Conservation (phyloP, 2,113 vertebrate species). For the Numida meleagris region DNA sequence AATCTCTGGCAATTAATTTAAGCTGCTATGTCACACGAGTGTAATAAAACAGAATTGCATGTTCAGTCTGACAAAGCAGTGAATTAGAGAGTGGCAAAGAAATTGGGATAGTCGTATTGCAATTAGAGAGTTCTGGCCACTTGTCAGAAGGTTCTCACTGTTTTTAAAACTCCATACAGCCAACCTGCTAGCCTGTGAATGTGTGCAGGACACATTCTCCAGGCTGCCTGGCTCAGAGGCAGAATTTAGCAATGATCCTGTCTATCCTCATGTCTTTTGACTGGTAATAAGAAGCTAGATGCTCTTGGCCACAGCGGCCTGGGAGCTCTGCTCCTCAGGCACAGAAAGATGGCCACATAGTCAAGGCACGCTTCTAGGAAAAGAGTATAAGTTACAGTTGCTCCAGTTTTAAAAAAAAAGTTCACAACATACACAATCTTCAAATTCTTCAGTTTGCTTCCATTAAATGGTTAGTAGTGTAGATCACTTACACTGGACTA, state of each 20-base stretch:
- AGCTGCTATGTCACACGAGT: neutral
- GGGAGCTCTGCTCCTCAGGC: neutral
- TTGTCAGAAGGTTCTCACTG: neutral
- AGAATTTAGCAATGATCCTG: neutral
- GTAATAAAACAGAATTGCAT: neutral
- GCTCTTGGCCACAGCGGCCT: neutral
- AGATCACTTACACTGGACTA: neutral
- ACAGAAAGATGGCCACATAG: neutral
- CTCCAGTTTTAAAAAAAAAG: neutral
- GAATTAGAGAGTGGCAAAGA: neutral
- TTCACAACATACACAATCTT: fast-evolving
- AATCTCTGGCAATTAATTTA: neutral
- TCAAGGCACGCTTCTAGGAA: neutral
- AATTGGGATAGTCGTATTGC: neutral
- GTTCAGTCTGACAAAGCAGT: neutral
- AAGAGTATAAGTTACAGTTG: neutral
- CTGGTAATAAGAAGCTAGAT: neutral
- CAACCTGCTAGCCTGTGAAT: neutral
- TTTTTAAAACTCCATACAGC: neutral
- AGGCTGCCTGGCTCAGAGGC: neutral
- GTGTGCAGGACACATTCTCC: neutral
- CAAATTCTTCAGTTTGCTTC: neutral
- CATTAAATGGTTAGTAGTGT: neutral
- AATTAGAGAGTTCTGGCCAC: neutral
- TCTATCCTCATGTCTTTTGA: neutral